Evolutionary conservation across 2,113 vertebrate species (phyloP).

Genomic region (Cochlearius cochlearius): DNA sequence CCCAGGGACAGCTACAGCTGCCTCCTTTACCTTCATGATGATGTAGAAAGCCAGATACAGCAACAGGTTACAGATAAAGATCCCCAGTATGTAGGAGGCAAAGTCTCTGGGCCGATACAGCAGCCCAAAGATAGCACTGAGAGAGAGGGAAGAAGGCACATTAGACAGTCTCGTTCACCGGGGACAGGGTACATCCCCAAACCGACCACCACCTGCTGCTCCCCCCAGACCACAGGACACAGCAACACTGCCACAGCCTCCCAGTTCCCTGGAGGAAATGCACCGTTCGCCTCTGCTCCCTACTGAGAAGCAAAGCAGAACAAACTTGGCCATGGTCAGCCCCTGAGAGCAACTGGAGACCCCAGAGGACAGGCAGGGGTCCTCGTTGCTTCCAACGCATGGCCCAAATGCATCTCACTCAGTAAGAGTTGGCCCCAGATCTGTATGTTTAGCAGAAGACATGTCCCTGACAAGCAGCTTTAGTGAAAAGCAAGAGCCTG

Average conservation of each 20-base stretch:
- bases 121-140: slow-evolving; percentile 78
- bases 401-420: neutral
- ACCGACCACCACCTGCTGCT: neutral
- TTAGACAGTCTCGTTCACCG: neutral
- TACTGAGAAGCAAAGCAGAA: neutral
- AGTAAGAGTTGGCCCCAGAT: rapidly evolving
- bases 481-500: neutral
- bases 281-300: neutral
- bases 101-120: slow-evolving; percentile 79
- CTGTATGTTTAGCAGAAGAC: neutral
- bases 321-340: neutral
- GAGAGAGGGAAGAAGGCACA: neutral
- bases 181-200: neutral
- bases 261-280: neutral
- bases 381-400: neutral
- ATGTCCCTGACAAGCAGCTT: neutral
- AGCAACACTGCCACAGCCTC: neutral
- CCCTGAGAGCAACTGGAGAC: neutral
- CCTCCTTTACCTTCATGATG: slow-evolving; percentile 81
- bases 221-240: neutral
- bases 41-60: slow-evolving; percentile 84
- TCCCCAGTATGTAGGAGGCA: slow-evolving; percentile 80
- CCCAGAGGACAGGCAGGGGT: neutral
- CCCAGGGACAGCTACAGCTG: neutral
- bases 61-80: slow-evolving; percentile 83